Base-by-base conservation (phyloP, 2,888 invertebrate species). In the Clivina fossor region DNA sequence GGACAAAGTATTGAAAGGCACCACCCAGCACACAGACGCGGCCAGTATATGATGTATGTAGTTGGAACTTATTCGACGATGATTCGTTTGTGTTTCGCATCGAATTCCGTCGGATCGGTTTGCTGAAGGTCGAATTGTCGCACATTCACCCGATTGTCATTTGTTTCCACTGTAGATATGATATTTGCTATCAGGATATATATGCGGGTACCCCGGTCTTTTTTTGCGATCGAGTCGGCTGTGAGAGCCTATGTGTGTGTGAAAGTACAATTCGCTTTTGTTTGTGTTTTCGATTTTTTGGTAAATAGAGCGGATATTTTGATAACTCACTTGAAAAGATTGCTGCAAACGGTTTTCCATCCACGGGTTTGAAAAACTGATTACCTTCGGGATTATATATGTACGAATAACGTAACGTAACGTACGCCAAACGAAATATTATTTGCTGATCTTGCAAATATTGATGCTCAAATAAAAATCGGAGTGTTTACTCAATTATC, bases 201-300 rank as follows among this genome's bases (percentile, higher is more conserved):
- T 51, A 43, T 43, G 51, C 51, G 41, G 51, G 51, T 51, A 51
- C 43, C 43, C 22, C 33, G 13, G 20, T 26, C n/a, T 40, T 43
- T 40, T 48, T 43, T 51, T 33, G 41, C 47, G 20, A 44, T 32
- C 22, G n/a, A n/a, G n/a, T n/a, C n/a, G n/a, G n/a, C n/a, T n/a
- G n/a, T n/a, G n/a, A n/a, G n/a, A n/a, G n/a, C n/a, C n/a, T n/a
- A n/a, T n/a, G n/a, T n/a, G n/a, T n/a, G n/a, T n/a, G n/a, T n/a
- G n/a, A n/a, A n/a, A n/a, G n/a, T n/a, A n/a, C n/a, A n/a, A 9
- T 37, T 37, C 33, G 20, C 32, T 51, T 51, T 3, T 51, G 51
- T 43, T 51, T 51, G 51, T 51, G 33, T 43, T 51, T 51, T 51
- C 33, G 51, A 51, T 51, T 51, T 41, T n/a, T 51, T 9, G 22